Conservation (phyloP, 2,888 invertebrate species). For the Formica aserva region DNA sequence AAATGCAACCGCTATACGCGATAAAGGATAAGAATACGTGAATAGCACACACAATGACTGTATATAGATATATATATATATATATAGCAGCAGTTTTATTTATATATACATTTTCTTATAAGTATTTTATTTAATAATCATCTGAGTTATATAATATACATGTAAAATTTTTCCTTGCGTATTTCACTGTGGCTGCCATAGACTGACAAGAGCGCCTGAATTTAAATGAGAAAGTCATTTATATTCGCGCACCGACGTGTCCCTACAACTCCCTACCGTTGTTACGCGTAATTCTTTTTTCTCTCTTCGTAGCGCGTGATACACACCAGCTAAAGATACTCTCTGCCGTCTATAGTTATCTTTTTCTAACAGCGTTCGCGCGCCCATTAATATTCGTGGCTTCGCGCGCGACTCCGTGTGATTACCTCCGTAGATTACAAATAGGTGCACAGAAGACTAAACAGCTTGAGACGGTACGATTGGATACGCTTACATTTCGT, state of each 20-base stretch:
- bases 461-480: slow-evolving; percentile 35
- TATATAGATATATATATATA: slow-evolving; percentile 16
- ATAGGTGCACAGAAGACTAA: slow-evolving; percentile 46
- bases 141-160: slow-evolving; percentile 77
- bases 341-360: slow-evolving; percentile 26
- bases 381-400: slow-evolving; percentile 41
- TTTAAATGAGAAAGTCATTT: slow-evolving; percentile 70
- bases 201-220: slow-evolving; percentile 76
- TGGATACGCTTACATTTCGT: slow-evolving; percentile 8
- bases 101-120: slow-evolving; percentile 80
- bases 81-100: slow-evolving; percentile 83
- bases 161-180: slow-evolving; percentile 81
- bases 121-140: slow-evolving; percentile 82
- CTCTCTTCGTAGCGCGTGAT: not conserved
- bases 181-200: slow-evolving; percentile 82
- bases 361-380: slow-evolving; percentile 8
- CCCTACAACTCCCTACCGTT: slow-evolving; percentile 10
- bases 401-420: slow-evolving; percentile 23
- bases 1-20: not conserved
- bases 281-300: slow-evolving; percentile 7
- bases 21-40: slow-evolving; percentile 33
- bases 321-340: slow-evolving; percentile 40
- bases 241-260: slow-evolving; percentile 56
- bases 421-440: slow-evolving; percentile 40
- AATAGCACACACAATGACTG: slow-evolving; percentile 39